Conservation (phyloP, 2,113 vertebrate genomes). For the Chiloscyllium plagiosum region DNA sequence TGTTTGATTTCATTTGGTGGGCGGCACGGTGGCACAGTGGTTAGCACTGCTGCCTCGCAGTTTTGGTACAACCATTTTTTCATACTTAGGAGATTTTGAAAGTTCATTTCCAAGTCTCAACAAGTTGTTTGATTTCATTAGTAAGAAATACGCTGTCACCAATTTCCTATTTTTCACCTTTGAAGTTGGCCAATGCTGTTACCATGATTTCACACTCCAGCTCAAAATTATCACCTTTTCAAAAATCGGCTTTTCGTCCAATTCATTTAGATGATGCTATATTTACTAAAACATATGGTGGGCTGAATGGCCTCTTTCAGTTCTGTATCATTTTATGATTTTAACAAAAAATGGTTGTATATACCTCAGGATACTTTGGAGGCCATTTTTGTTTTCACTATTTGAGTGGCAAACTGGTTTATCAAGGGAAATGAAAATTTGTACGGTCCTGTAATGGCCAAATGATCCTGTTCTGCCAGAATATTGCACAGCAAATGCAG, state of each 20-base stretch:
- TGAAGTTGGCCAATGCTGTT: background rate
- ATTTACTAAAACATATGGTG: background rate
- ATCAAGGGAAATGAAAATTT: conserved; percentile 5
- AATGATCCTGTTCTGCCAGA: background rate
- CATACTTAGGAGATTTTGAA: background rate
- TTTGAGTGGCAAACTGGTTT: background rate
- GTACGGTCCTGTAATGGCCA: background rate
- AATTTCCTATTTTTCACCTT: background rate
- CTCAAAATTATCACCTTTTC: background rate
- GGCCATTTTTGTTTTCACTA: background rate
- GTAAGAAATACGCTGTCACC: background rate
- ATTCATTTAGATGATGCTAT: background rate
- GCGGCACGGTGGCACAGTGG: no score
- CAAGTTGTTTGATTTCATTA: background rate
- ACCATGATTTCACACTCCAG: background rate
- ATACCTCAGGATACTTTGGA: background rate
- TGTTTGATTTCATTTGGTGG: background rate
- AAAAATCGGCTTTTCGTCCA: background rate
- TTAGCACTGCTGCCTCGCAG: no score
- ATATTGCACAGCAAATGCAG: background rate
- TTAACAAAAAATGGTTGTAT: background rate
- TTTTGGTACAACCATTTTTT: no score
- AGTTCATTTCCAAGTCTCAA: background rate
- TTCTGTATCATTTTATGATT: background rate
- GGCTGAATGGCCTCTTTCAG: background rate